A percentile compares a stretch with the other conserved stretches of the same genome.
These are phyloP conservation scores for Sphinx pinastri DNA, from an alignment of 2,888 invertebrate species.

Conservation along the genomic window DNA sequence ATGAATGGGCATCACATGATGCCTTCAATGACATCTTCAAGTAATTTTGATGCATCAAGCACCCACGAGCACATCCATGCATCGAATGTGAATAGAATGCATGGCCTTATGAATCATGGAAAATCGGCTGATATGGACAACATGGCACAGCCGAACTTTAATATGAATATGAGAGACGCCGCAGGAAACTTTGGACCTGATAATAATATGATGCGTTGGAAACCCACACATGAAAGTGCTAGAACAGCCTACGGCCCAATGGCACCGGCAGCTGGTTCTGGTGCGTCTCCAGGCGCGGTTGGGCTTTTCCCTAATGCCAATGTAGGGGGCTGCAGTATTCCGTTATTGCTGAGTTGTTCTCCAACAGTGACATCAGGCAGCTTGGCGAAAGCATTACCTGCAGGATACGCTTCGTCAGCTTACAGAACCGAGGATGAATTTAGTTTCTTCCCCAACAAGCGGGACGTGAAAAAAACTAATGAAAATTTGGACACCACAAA, in stretches of 20 bases:
- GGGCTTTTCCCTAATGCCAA: constrained; percentile 74
- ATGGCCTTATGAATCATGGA: constrained; percentile 43
- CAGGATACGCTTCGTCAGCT: constrained; percentile 53
- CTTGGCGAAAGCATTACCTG: constrained; percentile 58
- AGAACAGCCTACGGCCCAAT: constrained; percentile 56
- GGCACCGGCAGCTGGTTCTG: constrained; percentile 34
- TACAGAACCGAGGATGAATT: constrained; percentile 66
- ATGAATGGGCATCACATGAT: constrained; percentile 12
- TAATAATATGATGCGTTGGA: constrained; percentile 53
- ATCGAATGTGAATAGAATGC: constrained; percentile 4
- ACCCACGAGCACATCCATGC: constrained; percentile 9
- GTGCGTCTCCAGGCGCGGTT: constrained; percentile 51
- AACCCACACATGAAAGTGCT: constrained; percentile 51
- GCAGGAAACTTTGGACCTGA: constrained; percentile 46
- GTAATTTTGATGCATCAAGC: constrained; percentile 28
- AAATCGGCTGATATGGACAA: constrained; percentile 54
- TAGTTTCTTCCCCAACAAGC: constrained; percentile 59
- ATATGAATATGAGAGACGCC: constrained; percentile 50
- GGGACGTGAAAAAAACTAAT: constrained; percentile 55
- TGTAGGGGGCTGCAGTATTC: constrained; percentile 69
- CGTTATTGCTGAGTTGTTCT: constrained; percentile 72
- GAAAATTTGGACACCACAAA: constrained; percentile 37
- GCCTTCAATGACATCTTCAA: constrained; percentile 26
- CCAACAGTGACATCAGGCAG: constrained; percentile 71
- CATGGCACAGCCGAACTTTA: constrained; percentile 45